A percentile compares a stretch with the other conserved stretches of the same genome.
These are phyloP conservation scores for Megastigmus dorsalis DNA, from an alignment of 2,888 invertebrate genomes.

Conservation along the genomic window DNA sequence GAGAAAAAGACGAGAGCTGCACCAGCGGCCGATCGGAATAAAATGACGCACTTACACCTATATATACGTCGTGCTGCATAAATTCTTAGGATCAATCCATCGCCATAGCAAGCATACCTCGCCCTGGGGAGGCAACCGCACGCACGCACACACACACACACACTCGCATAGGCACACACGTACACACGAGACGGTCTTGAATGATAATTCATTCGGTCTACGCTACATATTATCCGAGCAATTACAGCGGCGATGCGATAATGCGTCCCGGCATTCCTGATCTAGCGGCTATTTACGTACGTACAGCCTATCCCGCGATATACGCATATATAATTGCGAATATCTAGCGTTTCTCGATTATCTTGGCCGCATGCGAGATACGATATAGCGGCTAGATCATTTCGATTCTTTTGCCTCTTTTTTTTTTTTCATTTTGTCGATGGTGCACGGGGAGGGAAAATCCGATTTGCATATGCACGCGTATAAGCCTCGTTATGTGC, in stretches of 20 bases:
- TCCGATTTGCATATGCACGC: constrained; percentile 14
- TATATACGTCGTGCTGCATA: too few species aligned
- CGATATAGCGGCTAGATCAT: background rate
- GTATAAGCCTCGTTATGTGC: too few species aligned
- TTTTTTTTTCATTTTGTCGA: constrained; percentile 1
- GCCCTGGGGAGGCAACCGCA: too few species aligned
- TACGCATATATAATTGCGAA: constrained; percentile 39
- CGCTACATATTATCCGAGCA: constrained; percentile 44
- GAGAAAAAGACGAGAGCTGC: too few species aligned
- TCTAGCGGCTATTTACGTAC: background rate
- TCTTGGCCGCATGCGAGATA: constrained; percentile 23
- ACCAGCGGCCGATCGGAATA: too few species aligned
- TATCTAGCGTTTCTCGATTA: constrained; percentile 46
- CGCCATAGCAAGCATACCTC: too few species aligned
- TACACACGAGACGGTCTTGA: too few species aligned
- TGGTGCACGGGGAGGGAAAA: background rate
- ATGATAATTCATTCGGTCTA: constrained; percentile 49
- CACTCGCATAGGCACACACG: too few species aligned
- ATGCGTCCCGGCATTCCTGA: constrained; percentile 35
- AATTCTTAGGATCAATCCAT: constrained; percentile 23
- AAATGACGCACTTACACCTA: too few species aligned
- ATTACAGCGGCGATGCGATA: constrained; percentile 48
- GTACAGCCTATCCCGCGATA: background rate
- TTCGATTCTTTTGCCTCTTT: background rate
- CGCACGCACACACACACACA: too few species aligned